Base-by-base conservation (phyloP, 2,113 vertebrate genomes). In the Arizona elegans region DNA sequence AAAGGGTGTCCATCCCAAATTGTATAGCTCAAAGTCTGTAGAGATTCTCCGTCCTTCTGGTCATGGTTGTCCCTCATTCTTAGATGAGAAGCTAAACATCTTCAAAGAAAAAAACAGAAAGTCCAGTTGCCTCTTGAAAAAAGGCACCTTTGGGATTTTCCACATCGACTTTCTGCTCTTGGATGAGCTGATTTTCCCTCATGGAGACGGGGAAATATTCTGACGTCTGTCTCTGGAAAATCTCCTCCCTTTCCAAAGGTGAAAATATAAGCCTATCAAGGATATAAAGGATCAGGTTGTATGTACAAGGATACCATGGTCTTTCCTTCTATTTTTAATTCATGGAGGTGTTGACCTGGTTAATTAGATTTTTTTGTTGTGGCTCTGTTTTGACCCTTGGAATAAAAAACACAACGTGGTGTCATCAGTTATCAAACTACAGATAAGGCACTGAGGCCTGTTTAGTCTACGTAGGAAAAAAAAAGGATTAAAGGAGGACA, bases 251-350 rank as follows among this genome's bases (percentile, higher is more conserved):
- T 93, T 94, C 70, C 52, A 17, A 11, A 89, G 94, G 88, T 11
- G 86, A 58, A 47, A 33, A 13, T 33, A 75, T 75, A 75, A 75
- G 12, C 65, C 12, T 33, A 33, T 85, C 2, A 89, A 15, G 8
- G 21, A 92, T 50, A 75, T 92, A 90, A 91, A 86, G 23, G 93
- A 92, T 24, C 24, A 58, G 91, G 94, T 90, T 95, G 33, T 86
- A 93, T 89, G 94, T 96, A 92, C 90, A 0, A 90, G 58, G 54
- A 26, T 58, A 93, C 10, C 26, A 88, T 86, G 62, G 88, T 93
- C 90, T 62, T 85, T 92, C 94, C 86, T 89, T 96, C 96, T 95
- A 95, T 96, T 94, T 96, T 96, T 96, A 95, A 96, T 97, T 97
- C 94, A 96, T 95, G 93, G 95, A 85, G 33, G 95, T 94, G 92